phyloP scores from a whole-genome alignment of 2,888 invertebrate species.

The Amphipoea oculea region DNA sequence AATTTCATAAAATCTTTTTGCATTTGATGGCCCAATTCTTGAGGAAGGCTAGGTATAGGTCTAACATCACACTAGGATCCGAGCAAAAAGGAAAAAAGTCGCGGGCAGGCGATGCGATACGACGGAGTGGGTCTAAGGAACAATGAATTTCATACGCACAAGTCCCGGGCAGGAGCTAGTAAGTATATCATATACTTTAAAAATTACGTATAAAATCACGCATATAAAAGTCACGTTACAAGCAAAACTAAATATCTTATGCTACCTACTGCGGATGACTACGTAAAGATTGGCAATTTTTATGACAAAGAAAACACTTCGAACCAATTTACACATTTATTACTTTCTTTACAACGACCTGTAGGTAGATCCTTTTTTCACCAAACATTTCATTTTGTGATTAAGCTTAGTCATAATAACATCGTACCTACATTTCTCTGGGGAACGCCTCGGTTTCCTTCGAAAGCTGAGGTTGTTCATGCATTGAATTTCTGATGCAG shows the following conservation, averaged over 20 bases:
- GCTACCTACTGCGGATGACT: neutral
- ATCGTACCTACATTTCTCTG: constrained; percentile 47
- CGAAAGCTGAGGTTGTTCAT: constrained; percentile 55
- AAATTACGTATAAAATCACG: too few relatives aligned
- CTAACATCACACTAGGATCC: too few relatives aligned
- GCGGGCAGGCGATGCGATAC: too few relatives aligned
- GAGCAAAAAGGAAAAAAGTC: too few relatives aligned
- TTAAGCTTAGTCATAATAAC: constrained; percentile 57
- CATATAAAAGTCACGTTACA: neutral
- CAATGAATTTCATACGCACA: neutral
- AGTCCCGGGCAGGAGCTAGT: neutral
- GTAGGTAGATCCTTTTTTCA: constrained; percentile 1
- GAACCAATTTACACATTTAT: constrained; percentile 19
- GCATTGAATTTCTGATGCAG: constrained; percentile 60
- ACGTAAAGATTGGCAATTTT: neutral
- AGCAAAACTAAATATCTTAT: neutral
- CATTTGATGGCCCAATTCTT: too few relatives aligned
- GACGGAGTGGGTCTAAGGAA: too few relatives aligned
- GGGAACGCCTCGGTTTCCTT: constrained; percentile 47
- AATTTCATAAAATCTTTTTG: too few relatives aligned
- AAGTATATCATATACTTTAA: too few relatives aligned
- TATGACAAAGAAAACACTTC: neutral
- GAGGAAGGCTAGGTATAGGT: too few relatives aligned
- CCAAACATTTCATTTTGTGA: constrained; percentile 53
- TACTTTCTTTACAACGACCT: constrained; percentile 2